Evolutionary conservation across 2,888 invertebrate species (phyloP).

Genomic region (Xylophagus ater): DNA sequence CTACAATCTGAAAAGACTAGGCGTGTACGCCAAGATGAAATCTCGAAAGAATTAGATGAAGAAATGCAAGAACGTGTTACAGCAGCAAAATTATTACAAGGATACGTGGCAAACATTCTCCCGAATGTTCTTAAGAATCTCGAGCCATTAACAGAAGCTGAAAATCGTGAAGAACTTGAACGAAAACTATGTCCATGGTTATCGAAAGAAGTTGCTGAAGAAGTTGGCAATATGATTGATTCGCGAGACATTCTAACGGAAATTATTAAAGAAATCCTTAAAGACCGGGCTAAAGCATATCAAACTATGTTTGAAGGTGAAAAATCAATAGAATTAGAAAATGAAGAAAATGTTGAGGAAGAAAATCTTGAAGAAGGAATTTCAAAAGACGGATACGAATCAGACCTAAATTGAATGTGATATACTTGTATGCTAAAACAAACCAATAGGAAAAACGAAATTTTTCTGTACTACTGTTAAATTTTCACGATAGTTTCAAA

Average conservation of each 20-base stretch:
- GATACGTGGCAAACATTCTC: conserved; percentile 76
- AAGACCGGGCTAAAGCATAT: conserved; percentile 57
- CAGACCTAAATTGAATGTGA: not conserved
- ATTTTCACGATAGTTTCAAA: too few relatives aligned
- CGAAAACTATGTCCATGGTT: conserved; percentile 66
- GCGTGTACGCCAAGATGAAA: conserved; percentile 58
- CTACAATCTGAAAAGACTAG: conserved; percentile 60
- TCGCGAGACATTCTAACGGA: conserved; percentile 72
- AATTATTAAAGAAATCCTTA: conserved; percentile 66
- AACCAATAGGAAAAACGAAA: too few relatives aligned
- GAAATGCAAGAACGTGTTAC: conserved; percentile 74
- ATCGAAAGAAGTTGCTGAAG: conserved; percentile 65
- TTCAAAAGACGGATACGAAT: too few relatives aligned
- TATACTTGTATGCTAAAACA: too few relatives aligned
- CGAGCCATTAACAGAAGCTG: conserved; percentile 35
- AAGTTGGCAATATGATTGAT: conserved; percentile 69
- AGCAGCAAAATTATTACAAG: conserved; percentile 71
- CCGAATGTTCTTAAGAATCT: conserved; percentile 74
- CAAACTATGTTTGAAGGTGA: conserved; percentile 37
- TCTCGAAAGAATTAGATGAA: conserved; percentile 50
- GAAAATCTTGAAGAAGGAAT: conserved; percentile 6
- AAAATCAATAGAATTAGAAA: not conserved
- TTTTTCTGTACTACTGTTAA: too few relatives aligned
- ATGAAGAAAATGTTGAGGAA: not conserved
- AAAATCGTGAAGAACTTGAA: conserved; percentile 50